Evolutionary conservation across 2,888 invertebrate genomes (phyloP), one percentile per base, ranked within the genome.

Genomic region (Monochamus alternatus): DNA sequence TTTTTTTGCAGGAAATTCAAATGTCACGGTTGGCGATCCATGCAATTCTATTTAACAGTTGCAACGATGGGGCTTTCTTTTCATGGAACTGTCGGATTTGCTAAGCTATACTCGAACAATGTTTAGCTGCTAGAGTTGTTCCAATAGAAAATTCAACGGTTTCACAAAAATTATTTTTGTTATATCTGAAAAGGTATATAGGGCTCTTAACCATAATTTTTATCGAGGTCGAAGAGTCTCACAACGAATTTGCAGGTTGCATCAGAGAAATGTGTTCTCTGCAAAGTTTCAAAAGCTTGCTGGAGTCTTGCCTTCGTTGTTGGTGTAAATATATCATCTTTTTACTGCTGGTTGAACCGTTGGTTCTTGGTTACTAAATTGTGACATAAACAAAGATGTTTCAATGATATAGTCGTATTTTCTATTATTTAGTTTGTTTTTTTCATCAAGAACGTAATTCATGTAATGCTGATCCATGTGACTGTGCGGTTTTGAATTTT

Each of bases 201-300:
- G n/a, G n/a, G n/a, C n/a, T n/a, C n/a, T n/a, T n/a, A n/a, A n/a
- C n/a, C n/a, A n/a, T n/a, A 87, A 69, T 87, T 86, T 75, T 85
- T 84, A 73, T 88, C 88, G 71, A 88, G 79, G 78, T 87, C 87
- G 80, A 88, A 87, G 9, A 88, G 81, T 71, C 87, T 82, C n/a
- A 88, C 88, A 12, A 88, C 86, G 74, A 88, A 87, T 80, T 88
- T 87, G 73, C 88, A 88, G 2, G 85, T 81, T 4, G 82, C 83
- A 64, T 87, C 87, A 0, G 87, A 87, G 77, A 86, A 87, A 63
- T 84, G 85, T 60, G 82, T 86, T 5, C 86, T 86, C 73, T 88
- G 88, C 72, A 87, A 87, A 0, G 83, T 84, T 68, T 85, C 86
- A 80, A 88, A 88, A 1, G 87, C 87, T 55, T 85, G 84, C 73